Percentiles rank a stretch among this genome's conserved stretches.
Evolutionary conservation across 2,888 invertebrate species (phyloP).

Genomic region (Aspidapion aeneum): DNA sequence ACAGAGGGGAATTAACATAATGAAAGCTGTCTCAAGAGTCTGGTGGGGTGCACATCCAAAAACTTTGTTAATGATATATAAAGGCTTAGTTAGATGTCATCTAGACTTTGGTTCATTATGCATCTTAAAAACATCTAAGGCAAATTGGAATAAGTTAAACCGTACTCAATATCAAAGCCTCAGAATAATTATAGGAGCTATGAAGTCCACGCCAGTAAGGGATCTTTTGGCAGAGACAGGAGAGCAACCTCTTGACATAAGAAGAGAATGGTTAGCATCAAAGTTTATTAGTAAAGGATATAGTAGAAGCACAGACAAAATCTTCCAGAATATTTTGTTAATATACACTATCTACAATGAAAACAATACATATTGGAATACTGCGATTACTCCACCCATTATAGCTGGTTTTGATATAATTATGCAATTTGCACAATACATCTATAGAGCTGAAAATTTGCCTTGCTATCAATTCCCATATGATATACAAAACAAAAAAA

Average conservation of each 20-base stretch:
- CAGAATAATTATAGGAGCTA: not conserved
- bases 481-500: no score
- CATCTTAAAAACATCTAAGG: not conserved
- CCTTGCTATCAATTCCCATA: no score
- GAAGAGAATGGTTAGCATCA: slow-evolving; percentile 1
- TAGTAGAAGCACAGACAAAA: not conserved
- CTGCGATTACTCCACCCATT: no score
- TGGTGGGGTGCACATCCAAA: not conserved
- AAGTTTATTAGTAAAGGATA: not conserved
- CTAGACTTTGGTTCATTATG: not conserved
- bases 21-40: not conserved
- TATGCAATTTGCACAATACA: no score
- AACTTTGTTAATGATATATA: not conserved
- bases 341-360: no score
- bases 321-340: no score
- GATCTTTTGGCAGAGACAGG: not conserved
- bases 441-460: no score
- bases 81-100: not conserved
- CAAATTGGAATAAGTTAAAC: not conserved
- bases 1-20: not conserved
- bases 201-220: not conserved
- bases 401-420: no score
- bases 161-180: not conserved
- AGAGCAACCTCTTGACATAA: not conserved
- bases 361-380: no score